Conservation (phyloP, 2,113 vertebrate genomes). For the Peucedramus taeniatus region DNA sequence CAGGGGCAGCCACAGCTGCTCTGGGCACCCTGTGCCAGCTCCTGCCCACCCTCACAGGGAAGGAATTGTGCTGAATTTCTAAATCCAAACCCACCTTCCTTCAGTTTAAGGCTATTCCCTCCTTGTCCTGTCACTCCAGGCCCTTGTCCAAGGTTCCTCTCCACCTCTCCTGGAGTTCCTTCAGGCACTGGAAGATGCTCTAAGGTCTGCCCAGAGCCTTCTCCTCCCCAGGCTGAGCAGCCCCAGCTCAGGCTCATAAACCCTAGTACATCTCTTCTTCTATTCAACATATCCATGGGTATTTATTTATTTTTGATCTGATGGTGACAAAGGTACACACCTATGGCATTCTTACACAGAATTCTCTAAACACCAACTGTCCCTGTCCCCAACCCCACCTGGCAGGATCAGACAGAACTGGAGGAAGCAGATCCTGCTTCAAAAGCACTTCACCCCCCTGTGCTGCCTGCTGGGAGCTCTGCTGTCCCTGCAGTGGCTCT, state of each 20-base stretch:
- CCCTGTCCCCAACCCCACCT: rapidly evolving
- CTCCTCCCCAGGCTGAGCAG: not conserved
- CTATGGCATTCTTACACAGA: not conserved
- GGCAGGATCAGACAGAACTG: not conserved
- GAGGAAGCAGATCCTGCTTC: not conserved
- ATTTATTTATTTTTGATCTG: not conserved
- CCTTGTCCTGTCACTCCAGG: rapidly evolving
- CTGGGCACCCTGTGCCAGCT: not conserved
- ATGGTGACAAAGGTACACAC: not conserved
- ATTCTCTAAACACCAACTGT: not conserved
- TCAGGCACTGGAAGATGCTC: not conserved
- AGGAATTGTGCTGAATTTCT: not conserved
- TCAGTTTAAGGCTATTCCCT: rapidly evolving
- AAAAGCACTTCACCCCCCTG: not conserved
- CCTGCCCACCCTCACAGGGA: rapidly evolving
- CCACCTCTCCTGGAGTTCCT: not conserved
- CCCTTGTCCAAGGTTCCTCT: rapidly evolving
- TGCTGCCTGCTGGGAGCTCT: not conserved
- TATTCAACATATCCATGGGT: rapidly evolving
- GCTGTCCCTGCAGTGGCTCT: not conserved
- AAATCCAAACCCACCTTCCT: not conserved
- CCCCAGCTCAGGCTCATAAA: not conserved
- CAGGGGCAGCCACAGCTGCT: too few relatives aligned
- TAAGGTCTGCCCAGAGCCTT: not conserved
- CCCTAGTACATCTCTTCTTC: rapidly evolving